A percentile compares a stretch with the other conserved stretches of the same genome.
phyloP scores from a whole-genome alignment of 2,113 vertebrate genomes.

The Sciurus niger region DNA sequence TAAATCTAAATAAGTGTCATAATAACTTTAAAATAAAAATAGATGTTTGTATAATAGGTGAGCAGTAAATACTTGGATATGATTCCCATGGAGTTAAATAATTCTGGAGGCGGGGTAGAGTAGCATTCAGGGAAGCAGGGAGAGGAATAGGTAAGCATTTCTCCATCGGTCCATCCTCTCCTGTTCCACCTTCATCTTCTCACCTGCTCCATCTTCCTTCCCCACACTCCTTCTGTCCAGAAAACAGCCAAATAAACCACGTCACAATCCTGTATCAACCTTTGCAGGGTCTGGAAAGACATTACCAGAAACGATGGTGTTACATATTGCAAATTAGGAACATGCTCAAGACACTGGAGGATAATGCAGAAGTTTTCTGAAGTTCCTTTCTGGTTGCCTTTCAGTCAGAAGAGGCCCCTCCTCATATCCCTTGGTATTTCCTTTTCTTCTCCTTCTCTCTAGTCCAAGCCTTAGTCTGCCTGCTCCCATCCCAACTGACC shows the following conservation, averaged over 20 bases:
- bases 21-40: slow-evolving; percentile 50
- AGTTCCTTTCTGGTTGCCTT: not conserved
- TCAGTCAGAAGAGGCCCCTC: not conserved
- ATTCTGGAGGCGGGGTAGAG: not conserved
- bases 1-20: slow-evolving; percentile 56
- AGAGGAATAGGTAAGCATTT: not conserved
- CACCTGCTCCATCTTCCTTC: not conserved
- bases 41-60: not conserved
- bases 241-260: not conserved
- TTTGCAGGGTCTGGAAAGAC: not conserved
- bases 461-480: not conserved
- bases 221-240: not conserved
- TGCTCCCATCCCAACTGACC: not conserved
- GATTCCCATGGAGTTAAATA: slow-evolving; percentile 1
- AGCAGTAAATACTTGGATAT: not conserved
- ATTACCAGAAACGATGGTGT: not conserved
- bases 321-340: not conserved
- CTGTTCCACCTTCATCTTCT: not conserved
- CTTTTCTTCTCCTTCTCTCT: not conserved
- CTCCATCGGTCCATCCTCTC: not conserved
- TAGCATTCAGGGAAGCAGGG: no score
- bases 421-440: not conserved
- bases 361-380: not conserved
- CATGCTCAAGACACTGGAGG: not conserved
- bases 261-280: not conserved